Evolutionary conservation across 2,888 invertebrate species (phyloP), one percentile per base, ranked within the genome.

Genomic region (Gibbula magus): DNA sequence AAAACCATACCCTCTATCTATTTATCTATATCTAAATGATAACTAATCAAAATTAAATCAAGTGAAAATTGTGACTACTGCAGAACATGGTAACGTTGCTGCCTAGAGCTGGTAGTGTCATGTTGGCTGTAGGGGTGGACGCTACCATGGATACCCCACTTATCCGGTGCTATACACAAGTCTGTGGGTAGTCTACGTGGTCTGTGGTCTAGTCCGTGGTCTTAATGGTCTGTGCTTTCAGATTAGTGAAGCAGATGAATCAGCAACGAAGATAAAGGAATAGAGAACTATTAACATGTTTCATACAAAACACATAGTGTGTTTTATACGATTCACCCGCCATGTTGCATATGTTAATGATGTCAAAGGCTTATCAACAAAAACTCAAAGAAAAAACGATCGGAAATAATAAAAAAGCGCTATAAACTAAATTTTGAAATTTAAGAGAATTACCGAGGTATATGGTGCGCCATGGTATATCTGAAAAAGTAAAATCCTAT

Each of bases 391-490:
- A 70, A 70, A 67, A 70, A 32, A 56, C 20, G 32, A 70, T 70
- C 45, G 70, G 35, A 35, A 35, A 70, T 35, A 70, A 70, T 70
- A 39, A 32, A 32, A 39, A 70, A 70, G 70, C 70, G 29, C 70
- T 70, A 70, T 35, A 39, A 70, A 70, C 70, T 70, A 70, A 70
- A 70, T 70, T 70, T 70, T 32, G 70, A 70, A 70, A 39, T 70
- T 35, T 70, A 32, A 70, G 32, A 61, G 70, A 35, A 35, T 70
- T 70, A 70, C 70, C 70, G 35, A 70, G 39, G 35, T 70, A 70
- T 70, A 70, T 32, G 70, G 70, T 70, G 70, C 70, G 70, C 70
- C 70, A 70, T n/a, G 70, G 70, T 35, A 70, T 70, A 70, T 70
- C 70, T 70, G 70, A 70, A 70, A 70, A 70, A 35, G 70, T 70